These are phyloP conservation scores for Nephila pilipes DNA, from an alignment of 1,140 invertebrate genomes.

Conservation along the genomic window DNA sequence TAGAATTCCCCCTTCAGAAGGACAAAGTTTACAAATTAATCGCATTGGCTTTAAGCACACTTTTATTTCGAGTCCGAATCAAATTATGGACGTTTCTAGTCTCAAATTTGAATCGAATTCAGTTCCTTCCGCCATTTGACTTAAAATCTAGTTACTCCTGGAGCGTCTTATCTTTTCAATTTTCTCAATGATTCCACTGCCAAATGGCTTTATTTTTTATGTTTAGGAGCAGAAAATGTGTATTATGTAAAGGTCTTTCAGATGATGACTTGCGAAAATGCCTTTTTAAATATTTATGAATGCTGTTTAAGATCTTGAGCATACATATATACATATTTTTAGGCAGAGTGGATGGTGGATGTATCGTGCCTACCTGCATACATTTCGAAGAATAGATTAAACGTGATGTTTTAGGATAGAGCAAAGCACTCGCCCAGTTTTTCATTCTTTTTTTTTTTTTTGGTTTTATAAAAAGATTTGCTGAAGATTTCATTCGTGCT, in stretches of 20 bases:
- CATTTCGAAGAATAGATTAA: too few relatives aligned
- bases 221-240: not conserved
- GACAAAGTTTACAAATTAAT: not conserved
- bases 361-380: too few relatives aligned
- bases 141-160: not conserved
- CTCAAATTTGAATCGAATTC: not conserved
- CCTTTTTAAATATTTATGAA: conserved; percentile 13
- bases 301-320: not conserved
- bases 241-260: not conserved
- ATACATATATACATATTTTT: not conserved
- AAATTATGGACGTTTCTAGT: conserved; percentile 22
- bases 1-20: too few relatives aligned
- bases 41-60: not conserved
- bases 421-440: too few relatives aligned
- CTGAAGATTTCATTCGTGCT: too few relatives aligned
- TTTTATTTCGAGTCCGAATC: conserved; percentile 1
- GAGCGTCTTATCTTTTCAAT: conserved; percentile 39
- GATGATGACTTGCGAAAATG: not conserved
- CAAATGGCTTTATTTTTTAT: conserved; percentile 47
- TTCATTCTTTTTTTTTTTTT: too few relatives aligned
- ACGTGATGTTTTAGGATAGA: too few relatives aligned
- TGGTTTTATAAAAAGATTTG: too few relatives aligned
- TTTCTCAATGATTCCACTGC: conserved; percentile 5
- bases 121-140: not conserved
- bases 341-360: too few relatives aligned